Conservation (phyloP, 2,113 vertebrate genomes). For the Thamnaconus septentrionalis region DNA sequence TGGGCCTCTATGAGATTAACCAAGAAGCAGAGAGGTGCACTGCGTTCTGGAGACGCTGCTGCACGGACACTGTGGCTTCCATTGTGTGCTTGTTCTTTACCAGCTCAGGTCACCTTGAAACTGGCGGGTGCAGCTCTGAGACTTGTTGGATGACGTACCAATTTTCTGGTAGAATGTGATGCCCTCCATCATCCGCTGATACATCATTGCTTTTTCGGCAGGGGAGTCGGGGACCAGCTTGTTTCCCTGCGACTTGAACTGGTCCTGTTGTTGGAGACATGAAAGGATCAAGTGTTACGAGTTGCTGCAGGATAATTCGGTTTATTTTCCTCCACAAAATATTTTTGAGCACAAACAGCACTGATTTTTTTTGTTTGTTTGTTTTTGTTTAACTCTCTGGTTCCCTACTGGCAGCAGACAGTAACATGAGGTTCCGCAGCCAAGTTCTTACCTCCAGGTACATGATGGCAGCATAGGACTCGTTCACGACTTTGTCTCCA, state of each 20-base stretch:
- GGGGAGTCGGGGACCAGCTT: slow-evolving; percentile 64
- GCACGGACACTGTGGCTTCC: no score
- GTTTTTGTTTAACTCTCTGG: not conserved
- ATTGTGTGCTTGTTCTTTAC: no score
- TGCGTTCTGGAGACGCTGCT: no score
- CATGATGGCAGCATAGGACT: slow-evolving; percentile 71
- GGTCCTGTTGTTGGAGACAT: slow-evolving; percentile 49
- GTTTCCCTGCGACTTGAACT: slow-evolving; percentile 71
- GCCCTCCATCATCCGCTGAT: slow-evolving; percentile 73
- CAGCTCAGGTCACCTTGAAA: no score
- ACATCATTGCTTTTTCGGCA: slow-evolving; percentile 60
- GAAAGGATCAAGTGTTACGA: slow-evolving; percentile 11
- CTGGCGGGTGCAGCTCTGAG: no score
- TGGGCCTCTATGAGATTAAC: no score
- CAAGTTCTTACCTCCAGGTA: slow-evolving; percentile 76
- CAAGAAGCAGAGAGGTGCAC: no score
- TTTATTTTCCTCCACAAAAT: not conserved
- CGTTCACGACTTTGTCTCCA: slow-evolving; percentile 66
- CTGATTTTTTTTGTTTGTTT: not conserved
- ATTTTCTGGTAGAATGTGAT: not conserved
- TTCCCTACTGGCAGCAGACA: not conserved
- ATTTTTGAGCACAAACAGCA: no score
- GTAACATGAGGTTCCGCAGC: slow-evolving; percentile 2
- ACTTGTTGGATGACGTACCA: no score
- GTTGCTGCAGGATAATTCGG: not conserved